These are phyloP conservation scores for Biston betularia DNA, from an alignment of 2,888 invertebrate species.

Conservation along the genomic window DNA sequence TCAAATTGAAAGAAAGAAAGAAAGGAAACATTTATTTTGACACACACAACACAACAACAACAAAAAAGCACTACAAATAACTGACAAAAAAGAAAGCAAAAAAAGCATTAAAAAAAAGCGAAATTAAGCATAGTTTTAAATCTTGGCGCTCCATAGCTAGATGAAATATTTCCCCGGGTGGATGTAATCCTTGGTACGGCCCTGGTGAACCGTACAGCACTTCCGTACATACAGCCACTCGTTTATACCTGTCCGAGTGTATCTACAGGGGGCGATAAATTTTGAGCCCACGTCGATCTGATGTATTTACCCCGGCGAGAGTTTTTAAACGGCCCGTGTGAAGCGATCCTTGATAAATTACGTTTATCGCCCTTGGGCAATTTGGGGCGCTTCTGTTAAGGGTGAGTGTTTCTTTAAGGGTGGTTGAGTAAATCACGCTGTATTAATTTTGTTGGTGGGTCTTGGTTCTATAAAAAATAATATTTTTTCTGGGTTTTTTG, in stretches of 20 bases:
- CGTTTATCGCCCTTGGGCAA: constrained; percentile 32
- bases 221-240: constrained; percentile 11
- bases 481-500: too few species aligned
- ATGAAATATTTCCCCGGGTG: too few species aligned
- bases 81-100: too few species aligned
- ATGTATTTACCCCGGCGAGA: constrained; percentile 56
- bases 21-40: too few species aligned
- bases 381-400: constrained; percentile 16
- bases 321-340: constrained; percentile 53
- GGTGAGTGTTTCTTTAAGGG: constrained; percentile 10
- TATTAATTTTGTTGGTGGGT: constrained; percentile 5
- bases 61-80: too few species aligned
- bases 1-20: too few species aligned
- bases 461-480: too few species aligned
- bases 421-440: constrained; percentile 38
- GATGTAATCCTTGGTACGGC: background rate
- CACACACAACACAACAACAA: too few species aligned
- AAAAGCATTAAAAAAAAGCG: too few species aligned
- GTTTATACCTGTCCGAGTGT: constrained; percentile 50
- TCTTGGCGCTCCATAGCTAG: background rate
- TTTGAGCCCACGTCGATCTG: constrained; percentile 48
- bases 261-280: constrained; percentile 52
- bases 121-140: too few species aligned
- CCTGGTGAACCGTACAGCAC: background rate
- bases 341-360: constrained; percentile 57